Percentiles rank a stretch among this genome's conserved stretches.
Evolutionary conservation across 2,888 invertebrate genomes (phyloP).

Genomic region (Cantharis lateralis): DNA sequence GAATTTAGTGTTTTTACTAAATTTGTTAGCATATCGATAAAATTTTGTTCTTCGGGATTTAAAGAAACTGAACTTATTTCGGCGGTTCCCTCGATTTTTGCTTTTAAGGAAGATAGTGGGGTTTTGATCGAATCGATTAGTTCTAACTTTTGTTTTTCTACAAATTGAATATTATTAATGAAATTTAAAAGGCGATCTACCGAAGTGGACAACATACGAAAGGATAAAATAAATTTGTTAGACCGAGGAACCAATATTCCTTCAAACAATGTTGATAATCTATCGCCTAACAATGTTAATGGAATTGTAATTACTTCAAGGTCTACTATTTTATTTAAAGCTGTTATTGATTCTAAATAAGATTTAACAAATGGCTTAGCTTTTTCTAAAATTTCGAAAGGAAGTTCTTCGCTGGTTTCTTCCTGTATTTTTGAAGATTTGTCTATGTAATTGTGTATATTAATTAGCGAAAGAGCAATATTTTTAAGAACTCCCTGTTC

Average conservation of each 20-base stretch:
- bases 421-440: slow-evolving; percentile 24
- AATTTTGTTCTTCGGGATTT: slow-evolving; percentile 15
- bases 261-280: slow-evolving; percentile 12
- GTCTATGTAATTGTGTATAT: slow-evolving; percentile 16
- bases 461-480: slow-evolving; percentile 3
- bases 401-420: slow-evolving; percentile 22
- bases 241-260: not conserved
- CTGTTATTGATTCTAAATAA: slow-evolving; percentile 3
- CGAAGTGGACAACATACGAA: not conserved
- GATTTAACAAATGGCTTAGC: slow-evolving; percentile 15
- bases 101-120: not conserved
- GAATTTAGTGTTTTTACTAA: not conserved
- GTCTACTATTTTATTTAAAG: slow-evolving; percentile 4
- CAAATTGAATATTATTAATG: not conserved
- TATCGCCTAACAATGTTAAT: slow-evolving; percentile 9
- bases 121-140: slow-evolving; percentile 6
- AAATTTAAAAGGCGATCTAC: not conserved
- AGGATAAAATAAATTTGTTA: slow-evolving; percentile 4
- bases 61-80: not conserved
- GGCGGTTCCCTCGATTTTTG: not conserved
- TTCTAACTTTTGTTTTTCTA: slow-evolving; percentile 7
- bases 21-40: slow-evolving; percentile 1
- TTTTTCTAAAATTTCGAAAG: slow-evolving; percentile 17
- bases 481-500: slow-evolving; percentile 11
- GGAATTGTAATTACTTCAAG: not conserved